Evolutionary conservation across 2,113 vertebrate genomes (phyloP).

Genomic region (Rhinichthys klamathensis): DNA sequence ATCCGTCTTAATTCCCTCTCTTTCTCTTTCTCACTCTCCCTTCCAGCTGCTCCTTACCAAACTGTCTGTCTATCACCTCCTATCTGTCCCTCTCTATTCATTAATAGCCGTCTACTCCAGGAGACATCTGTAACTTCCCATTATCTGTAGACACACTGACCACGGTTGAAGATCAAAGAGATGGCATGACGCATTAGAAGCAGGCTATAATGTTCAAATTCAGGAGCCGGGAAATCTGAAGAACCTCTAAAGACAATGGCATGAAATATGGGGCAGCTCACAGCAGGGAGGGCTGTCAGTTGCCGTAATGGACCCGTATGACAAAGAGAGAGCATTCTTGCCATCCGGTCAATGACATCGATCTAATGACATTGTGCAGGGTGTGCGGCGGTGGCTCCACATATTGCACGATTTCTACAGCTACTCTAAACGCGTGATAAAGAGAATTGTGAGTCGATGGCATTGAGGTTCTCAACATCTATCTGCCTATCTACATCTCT

Average conservation of each 20-base stretch:
- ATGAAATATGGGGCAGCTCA: not conserved
- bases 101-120: conserved; percentile 4
- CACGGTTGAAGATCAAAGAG: conserved; percentile 16
- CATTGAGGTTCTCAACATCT: conserved; percentile 31
- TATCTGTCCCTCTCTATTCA: not conserved
- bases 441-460: conserved; percentile 46
- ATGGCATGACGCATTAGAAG: not conserved
- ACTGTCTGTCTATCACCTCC: not conserved
- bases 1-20: not conserved
- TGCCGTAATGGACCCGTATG: not conserved
- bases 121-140: not conserved
- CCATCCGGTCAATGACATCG: conserved; percentile 38
- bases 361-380: conserved; percentile 52
- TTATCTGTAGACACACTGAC: not conserved
- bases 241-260: conserved; percentile 26
- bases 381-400: conserved; percentile 3
- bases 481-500: conserved; percentile 17
- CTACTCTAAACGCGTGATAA: conserved; percentile 48
- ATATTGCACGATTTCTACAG: conserved; percentile 45
- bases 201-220: not conserved
- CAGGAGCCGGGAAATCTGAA: not conserved
- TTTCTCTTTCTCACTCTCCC: not conserved
- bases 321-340: conserved; percentile 14
- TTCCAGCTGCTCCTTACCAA: not conserved
- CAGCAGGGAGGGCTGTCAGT: conserved; percentile 6